phyloP scores from a whole-genome alignment of 2,113 vertebrate species.

The Hirundichthys speculiger region DNA sequence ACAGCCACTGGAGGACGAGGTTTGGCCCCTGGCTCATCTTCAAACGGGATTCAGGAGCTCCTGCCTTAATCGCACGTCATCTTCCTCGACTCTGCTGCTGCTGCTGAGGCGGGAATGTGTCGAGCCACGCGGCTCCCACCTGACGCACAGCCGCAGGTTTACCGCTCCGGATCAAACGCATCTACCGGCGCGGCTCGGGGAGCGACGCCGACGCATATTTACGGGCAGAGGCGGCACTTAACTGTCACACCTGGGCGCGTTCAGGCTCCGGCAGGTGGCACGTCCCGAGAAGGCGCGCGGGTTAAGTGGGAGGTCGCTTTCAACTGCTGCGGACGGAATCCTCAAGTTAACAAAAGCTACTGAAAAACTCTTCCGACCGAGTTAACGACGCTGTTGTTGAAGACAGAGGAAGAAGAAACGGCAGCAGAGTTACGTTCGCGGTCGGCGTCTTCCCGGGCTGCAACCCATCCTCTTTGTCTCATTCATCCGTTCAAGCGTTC shows the following conservation, averaged over 20 bases:
- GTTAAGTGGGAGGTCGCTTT: too few relatives aligned
- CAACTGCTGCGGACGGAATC: too few relatives aligned
- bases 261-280: too few relatives aligned
- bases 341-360: too few relatives aligned
- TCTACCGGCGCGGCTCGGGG: not conserved
- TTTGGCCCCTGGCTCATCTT: constrained; percentile 87
- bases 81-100: constrained; percentile 1
- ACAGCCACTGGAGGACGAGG: constrained; percentile 95
- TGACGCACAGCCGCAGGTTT: not conserved
- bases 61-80: constrained; percentile 11
- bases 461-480: constrained; percentile 60
- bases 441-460: not conserved
- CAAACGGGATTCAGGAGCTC: not conserved
- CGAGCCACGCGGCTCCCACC: not conserved
- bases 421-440: not conserved
- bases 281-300: too few relatives aligned
- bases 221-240: too few relatives aligned
- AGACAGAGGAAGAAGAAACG: too few relatives aligned
- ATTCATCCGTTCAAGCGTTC: constrained; percentile 38
- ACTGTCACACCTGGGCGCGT: too few relatives aligned
- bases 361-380: too few relatives aligned
- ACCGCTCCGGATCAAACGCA: constrained; percentile 12
- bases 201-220: not conserved
- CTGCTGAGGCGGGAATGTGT: not conserved
- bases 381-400: too few relatives aligned